Base-by-base conservation (phyloP, 2,113 vertebrate genomes). In the Sterrhoptilus dennistouni region DNA sequence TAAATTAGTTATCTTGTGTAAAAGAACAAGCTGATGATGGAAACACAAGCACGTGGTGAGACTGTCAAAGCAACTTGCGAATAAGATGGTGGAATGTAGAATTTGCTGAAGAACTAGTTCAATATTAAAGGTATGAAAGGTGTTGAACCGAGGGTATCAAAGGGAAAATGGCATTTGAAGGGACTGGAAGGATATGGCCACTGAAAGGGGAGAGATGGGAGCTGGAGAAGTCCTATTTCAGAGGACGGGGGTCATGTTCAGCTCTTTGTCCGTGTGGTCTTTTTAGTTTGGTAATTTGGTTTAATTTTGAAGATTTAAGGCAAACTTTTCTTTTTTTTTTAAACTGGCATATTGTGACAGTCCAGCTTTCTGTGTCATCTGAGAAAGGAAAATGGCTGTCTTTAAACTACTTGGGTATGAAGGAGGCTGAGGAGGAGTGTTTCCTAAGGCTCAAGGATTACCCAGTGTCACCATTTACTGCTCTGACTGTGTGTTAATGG, bases 1-100 rank as follows among this genome's bases (percentile, higher is more conserved):
- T 29, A 50, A 79, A 25, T 54, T 0, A 1, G 19, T 86, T 88
- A 5, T 8, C 44, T 25, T 61, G 25, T 84, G 35, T 54, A 77
- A 87, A 57, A 49, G 35, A 60, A 19, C 25, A 23, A 82, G n/a
- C 22, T n/a, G 52, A 8, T 14, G 14, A 4, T 79, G 28, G 66
- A 75, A 44, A 54, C 3, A 8, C 10, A 36, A 49, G 44, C 25
- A 12, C 0, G 0, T 20, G 27, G 50, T 20, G 40, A 64, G 27
- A 57, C 19, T 12, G 12, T 33, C 27, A 27, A 49, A 78, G n/a
- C 61, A 81, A 2, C 33, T 31, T 56, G 42, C 4, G 14, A 23
- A 5, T 35, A 49, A 54, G 33, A 7, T 36, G 33, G 20, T 79
- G 4, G 28, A 16, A 45, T 15, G 35, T 6, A 4, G 44, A 25